Base-by-base conservation (phyloP, 2,113 vertebrate genomes). In the Petromus typicus region DNA sequence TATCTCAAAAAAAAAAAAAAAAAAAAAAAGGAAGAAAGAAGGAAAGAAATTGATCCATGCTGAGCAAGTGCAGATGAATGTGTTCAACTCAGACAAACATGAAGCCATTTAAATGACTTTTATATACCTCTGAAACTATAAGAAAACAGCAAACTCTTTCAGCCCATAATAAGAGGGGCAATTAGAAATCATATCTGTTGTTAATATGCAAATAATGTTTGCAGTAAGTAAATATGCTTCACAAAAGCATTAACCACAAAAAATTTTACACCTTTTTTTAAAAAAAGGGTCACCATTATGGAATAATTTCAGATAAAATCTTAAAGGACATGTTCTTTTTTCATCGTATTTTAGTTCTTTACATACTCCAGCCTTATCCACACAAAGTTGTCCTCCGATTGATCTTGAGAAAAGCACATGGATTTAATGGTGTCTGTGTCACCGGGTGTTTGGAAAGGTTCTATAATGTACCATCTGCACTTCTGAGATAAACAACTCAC, bases 401-500 rank as follows among this genome's bases (percentile, higher is more conserved):
- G 7, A 95, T 43, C 5, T 37, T 40, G 23, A 90, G n/a, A 71
- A 93, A 93, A 91, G 23, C 18, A 61, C 1, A 67, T 43, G 25
- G 13, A 90, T 86, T 78, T 90, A 93, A 75, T 76, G 84, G 56
- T 45, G 30, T 81, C n/a, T 64, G 22, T 87, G 48, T 92, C 86
- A 27, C 11, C 18, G 17, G 48, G 32, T 20, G 88, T 91, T 96
- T 88, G 43, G 61, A 87, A 85, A 82, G 27, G 2, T 84, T 91
- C 30, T 95, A 7, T 59, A 64, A 79, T 34, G 13, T 25, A 54
- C 57, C 67, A 78, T 81, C 32, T 94, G 87, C n/a, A 86, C 48
- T 94, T 84, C 69, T 88, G 54, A 90, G 59, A 86, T 81, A 94
- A 71, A 92, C 66, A 78, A 86, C 9, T n/a, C 22, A 56, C 27